Conservation (phyloP, 1,140 invertebrate species). For the Dendrolimus punctatus region DNA sequence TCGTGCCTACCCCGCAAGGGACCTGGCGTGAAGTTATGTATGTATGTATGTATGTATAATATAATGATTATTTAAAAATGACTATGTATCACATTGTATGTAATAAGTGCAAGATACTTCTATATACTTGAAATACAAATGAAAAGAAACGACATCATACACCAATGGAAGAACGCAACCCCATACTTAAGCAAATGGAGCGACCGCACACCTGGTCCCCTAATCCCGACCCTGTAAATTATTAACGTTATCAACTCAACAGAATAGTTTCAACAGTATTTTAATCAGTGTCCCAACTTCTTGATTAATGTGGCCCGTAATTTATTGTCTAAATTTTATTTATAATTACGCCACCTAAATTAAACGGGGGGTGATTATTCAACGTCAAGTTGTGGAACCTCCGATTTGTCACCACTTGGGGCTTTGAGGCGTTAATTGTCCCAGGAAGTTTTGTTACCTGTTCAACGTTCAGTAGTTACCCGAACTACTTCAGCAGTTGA, state of each 20-base stretch:
- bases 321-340: slow-evolving; percentile 71
- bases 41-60: too few species aligned
- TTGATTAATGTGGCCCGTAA: slow-evolving; percentile 70
- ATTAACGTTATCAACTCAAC: slow-evolving; percentile 63
- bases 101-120: too few species aligned
- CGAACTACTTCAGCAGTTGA: slow-evolving; percentile 12
- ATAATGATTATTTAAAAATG: too few species aligned
- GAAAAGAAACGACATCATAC: too few species aligned
- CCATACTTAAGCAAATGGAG: too few species aligned
- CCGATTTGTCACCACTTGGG: slow-evolving; percentile 59
- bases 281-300: slow-evolving; percentile 74
- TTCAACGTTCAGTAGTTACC: slow-evolving; percentile 43
- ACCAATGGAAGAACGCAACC: too few species aligned
- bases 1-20: too few species aligned
- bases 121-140: too few species aligned
- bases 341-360: slow-evolving; percentile 67
- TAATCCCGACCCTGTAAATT: slow-evolving; percentile 47
- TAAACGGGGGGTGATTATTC: slow-evolving; percentile 64
- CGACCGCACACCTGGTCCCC: slow-evolving; percentile 34
- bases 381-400: slow-evolving; percentile 55
- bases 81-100: too few species aligned
- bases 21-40: too few species aligned
- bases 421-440: slow-evolving; percentile 64
- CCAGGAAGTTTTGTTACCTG: slow-evolving; percentile 46
- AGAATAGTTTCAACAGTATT: slow-evolving; percentile 71